Conservation (phyloP, 2,888 invertebrate species). For the Xestia sexstrigata region DNA sequence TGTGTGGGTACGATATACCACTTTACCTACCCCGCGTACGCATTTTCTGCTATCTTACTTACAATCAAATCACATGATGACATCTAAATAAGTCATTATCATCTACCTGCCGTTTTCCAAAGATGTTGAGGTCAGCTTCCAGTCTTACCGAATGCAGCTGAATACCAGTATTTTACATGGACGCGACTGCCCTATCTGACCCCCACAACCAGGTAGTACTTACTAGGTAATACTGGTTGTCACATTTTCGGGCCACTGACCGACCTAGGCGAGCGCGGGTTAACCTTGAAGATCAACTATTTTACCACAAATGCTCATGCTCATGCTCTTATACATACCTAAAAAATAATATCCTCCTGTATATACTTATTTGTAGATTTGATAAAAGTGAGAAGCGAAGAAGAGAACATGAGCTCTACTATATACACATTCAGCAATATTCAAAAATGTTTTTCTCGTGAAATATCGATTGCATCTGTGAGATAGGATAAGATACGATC, state of each 20-base stretch:
- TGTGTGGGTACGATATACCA: neutral
- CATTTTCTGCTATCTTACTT: neutral
- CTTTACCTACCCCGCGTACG: neutral
- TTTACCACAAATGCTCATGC: neutral
- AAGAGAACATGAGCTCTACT: too few species aligned
- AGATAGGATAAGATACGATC: neutral
- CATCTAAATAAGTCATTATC: neutral
- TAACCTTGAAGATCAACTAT: too few species aligned
- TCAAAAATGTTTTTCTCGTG: too few species aligned
- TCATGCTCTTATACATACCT: neutral
- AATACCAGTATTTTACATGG: neutral
- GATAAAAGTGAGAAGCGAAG: too few species aligned
- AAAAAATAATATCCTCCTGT: neutral
- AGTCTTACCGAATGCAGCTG: neutral
- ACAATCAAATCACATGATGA: too few species aligned
- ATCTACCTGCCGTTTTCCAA: neutral
- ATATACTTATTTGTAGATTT: neutral
- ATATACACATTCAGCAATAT: neutral
- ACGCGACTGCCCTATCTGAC: neutral
- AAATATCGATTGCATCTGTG: neutral
- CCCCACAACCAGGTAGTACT: too few species aligned
- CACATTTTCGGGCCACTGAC: neutral
- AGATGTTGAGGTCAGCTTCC: neutral
- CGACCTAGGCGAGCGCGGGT: neutral
- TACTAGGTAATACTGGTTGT: too few species aligned